A percentile compares a stretch with the other conserved stretches of the same genome.
Evolutionary conservation across 2,113 vertebrate genomes (phyloP).

Genomic region (Balaeniceps rex): DNA sequence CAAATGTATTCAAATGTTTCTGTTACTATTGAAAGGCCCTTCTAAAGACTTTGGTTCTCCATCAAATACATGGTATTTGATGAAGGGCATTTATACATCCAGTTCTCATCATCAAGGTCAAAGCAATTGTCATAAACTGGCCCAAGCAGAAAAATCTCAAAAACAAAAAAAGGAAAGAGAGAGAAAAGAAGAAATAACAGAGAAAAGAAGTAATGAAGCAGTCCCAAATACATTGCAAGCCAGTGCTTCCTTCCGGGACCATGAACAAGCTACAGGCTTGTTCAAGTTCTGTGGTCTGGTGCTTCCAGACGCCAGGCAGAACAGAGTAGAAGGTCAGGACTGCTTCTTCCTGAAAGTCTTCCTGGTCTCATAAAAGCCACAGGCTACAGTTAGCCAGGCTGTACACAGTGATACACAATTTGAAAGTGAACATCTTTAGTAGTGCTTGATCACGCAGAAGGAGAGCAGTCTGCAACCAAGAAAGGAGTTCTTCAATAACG

Average conservation of each 20-base stretch:
- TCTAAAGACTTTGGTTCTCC: not conserved
- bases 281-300: not conserved
- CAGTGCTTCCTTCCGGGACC: not conserved
- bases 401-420: not conserved
- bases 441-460: not conserved
- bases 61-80: not conserved
- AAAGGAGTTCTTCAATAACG: not conserved
- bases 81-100: not conserved
- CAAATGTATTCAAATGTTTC: not conserved
- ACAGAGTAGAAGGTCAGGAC: not conserved
- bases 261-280: not conserved
- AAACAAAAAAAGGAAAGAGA: not conserved
- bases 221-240: not conserved
- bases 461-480: not conserved
- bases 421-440: not conserved
- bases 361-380: not conserved
- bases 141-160: not conserved
- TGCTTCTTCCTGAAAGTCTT: not conserved
- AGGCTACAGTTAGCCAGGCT: not conserved
- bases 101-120: not conserved
- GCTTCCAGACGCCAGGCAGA: not conserved
- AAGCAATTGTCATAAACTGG: not conserved
- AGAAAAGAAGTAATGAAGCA: not conserved
- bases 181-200: not conserved
- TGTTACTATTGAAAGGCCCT: not conserved